These are phyloP conservation scores for Gallinago jamesoni DNA, from an alignment of 2,113 vertebrate genomes.

Conservation along the genomic window DNA sequence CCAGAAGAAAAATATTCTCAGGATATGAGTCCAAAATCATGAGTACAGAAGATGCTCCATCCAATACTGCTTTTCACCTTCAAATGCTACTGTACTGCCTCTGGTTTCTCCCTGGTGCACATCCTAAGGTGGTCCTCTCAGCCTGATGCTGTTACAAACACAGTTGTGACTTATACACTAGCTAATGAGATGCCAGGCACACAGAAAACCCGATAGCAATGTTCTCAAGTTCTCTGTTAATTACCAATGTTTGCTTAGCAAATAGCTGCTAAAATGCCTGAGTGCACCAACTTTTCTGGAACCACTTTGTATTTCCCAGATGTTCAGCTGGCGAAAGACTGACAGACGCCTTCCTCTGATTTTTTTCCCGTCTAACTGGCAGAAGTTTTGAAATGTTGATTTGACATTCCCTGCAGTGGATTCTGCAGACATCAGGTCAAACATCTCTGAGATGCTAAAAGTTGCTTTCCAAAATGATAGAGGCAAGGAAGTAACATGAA, in stretches of 20 bases:
- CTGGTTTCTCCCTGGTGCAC: neutral
- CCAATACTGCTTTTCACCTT: neutral
- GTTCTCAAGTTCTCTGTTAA: neutral
- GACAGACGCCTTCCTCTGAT: neutral
- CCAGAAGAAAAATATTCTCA: neutral
- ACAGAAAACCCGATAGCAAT: neutral
- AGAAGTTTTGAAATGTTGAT: neutral
- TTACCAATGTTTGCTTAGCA: conserved; percentile 36
- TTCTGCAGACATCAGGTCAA: neutral
- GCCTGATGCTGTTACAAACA: rapidly evolving
- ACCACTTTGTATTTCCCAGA: neutral
- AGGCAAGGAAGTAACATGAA: neutral
- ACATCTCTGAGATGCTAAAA: neutral
- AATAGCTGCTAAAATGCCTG: conserved; percentile 4
- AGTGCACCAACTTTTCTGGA: neutral
- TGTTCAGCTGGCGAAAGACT: neutral
- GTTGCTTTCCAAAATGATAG: neutral
- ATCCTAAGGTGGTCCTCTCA: neutral
- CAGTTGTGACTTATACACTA: neutral
- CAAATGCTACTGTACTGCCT: neutral
- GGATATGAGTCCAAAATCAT: neutral
- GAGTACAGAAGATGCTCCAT: neutral
- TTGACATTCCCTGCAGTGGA: neutral
- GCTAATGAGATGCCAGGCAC: neutral
- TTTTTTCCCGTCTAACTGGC: neutral